A percentile compares a stretch with the other conserved stretches of the same genome.
Conservation (phyloP, 92 coral and sea anemone genomes). For the Chrysogorgia sp. region DNA sequence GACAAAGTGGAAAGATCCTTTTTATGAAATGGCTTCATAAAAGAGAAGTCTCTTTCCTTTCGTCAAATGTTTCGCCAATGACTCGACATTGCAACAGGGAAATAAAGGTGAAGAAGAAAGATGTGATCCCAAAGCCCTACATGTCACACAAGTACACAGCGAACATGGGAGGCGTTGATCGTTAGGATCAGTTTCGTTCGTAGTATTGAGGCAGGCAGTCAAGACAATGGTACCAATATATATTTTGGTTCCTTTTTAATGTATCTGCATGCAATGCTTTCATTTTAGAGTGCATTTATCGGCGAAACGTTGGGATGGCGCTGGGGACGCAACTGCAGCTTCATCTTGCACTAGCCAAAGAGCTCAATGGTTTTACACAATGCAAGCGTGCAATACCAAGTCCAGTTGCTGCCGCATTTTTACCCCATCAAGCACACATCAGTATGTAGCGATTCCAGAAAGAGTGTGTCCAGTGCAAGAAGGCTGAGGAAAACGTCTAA, state of each 20-base stretch:
- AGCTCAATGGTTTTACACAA: constrained; percentile 44
- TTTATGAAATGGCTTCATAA: constrained; percentile 66
- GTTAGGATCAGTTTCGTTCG: constrained; percentile 41
- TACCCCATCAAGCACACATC: not conserved
- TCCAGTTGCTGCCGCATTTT: not conserved
- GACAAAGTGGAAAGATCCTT: constrained; percentile 45
- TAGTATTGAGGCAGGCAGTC: constrained; percentile 52
- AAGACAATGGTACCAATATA: constrained; percentile 58
- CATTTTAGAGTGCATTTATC: too few relatives aligned
- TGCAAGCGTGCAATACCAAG: constrained; percentile 27
- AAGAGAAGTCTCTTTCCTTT: constrained; percentile 55
- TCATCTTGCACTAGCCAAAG: constrained; percentile 50
- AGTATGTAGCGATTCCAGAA: constrained; percentile 39
- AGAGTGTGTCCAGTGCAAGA: constrained; percentile 52
- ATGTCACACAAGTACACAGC: constrained; percentile 48
- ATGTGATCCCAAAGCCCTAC: constrained; percentile 45
- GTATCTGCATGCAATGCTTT: constrained; percentile 55
- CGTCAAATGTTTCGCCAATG: constrained; percentile 54
- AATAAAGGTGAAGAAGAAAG: constrained; percentile 23
- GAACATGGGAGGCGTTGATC: constrained; percentile 67
- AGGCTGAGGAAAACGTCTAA: constrained; percentile 45
- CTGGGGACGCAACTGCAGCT: constrained; percentile 42
- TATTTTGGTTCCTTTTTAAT: constrained; percentile 61
- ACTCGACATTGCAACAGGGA: constrained; percentile 47
- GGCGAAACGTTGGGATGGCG: too few relatives aligned